Evolutionary conservation across 2,888 invertebrate genomes (phyloP), one percentile per base, ranked within the genome.

Genomic region (Xanthia togata): DNA sequence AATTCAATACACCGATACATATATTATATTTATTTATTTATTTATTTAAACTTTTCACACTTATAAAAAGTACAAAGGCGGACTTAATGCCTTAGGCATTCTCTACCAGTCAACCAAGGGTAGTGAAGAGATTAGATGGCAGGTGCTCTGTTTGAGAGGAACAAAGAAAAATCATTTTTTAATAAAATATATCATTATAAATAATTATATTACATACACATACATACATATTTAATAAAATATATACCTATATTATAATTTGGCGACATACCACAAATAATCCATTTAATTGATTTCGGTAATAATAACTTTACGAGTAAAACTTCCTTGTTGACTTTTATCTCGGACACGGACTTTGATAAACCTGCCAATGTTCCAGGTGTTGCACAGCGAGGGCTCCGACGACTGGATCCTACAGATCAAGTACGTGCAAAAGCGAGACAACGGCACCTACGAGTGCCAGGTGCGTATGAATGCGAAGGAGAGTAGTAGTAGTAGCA

Each of bases 381-480:
- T 98, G 87, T 97, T 98, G 83, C 99, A 99, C 94, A 97, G 98
- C 73, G 98, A 99, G 92, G 98, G 98, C 72, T 98, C 98, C 47
- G 99, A 99, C 94, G 99, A 99, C 96, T 99, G 99, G 99, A 98
- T 98, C 71, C 97, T 99, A 88, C 99, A 99, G 96, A 98, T 99
- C 95, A 99, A 99, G 96, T 99, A 98, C 95, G 98, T 99, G 87
- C 98, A 99, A 95, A 98, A 98, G 92, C 97, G 99, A 92, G 99
- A 99, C 97, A 99, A 98, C 93, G 99, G 99, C 89, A 98, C 98
- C 85, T 99, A 99, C 96, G 99, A 99, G 95, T 99, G 99, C 95
- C 99, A 99, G 98, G 99, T 99, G 73, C 44, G 67, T 55, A 38
- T 9, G 14, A 17, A 23, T 44, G 57, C 23, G 69, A 59, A 20